A percentile compares a stretch with the other conserved stretches of the same genome.
Conservation (phyloP, 2,888 invertebrate genomes). For the Eilema griseolum region DNA sequence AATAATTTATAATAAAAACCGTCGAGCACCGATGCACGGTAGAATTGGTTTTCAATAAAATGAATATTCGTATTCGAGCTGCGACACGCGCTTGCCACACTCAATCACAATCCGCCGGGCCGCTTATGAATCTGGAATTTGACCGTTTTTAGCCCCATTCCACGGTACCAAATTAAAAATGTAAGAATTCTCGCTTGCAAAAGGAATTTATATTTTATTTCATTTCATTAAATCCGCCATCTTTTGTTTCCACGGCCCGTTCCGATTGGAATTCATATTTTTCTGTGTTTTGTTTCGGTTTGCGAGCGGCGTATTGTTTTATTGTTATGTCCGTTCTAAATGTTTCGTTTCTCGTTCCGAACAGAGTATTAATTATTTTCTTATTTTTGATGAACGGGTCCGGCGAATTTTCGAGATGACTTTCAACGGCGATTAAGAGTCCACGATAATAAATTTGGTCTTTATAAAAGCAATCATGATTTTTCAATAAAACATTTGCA, state of each 20-base stretch:
- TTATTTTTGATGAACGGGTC: slow-evolving; percentile 83
- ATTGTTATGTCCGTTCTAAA: slow-evolving; percentile 80
- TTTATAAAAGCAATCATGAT: slow-evolving; percentile 72
- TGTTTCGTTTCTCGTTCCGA: slow-evolving; percentile 75
- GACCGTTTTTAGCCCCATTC: slow-evolving; percentile 82
- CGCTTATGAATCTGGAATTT: slow-evolving; percentile 81
- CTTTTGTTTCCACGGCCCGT: slow-evolving; percentile 84
- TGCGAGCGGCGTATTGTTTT: slow-evolving; percentile 82
- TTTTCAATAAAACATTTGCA: slow-evolving; percentile 68
- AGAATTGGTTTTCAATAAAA: slow-evolving; percentile 65
- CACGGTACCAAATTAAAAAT: slow-evolving; percentile 85
- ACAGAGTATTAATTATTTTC: slow-evolving; percentile 85
- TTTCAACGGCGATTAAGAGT: slow-evolving; percentile 68
- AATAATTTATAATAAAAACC: slow-evolving; percentile 50
- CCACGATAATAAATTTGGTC: slow-evolving; percentile 66
- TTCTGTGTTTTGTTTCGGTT: slow-evolving; percentile 86
- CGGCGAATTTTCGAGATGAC: slow-evolving; percentile 68
- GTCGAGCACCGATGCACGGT: slow-evolving; percentile 36
- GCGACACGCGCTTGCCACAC: slow-evolving; percentile 51
- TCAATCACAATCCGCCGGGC: slow-evolving; percentile 54
- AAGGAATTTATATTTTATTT: slow-evolving; percentile 87
- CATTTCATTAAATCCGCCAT: slow-evolving; percentile 87
- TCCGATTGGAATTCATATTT: slow-evolving; percentile 87
- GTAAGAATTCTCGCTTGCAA: slow-evolving; percentile 85
- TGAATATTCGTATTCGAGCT: slow-evolving; percentile 61